These are phyloP conservation scores for Eurystomus glaucurus DNA, from an alignment of 2,797 vertebrate species.

Conservation along the genomic window DNA sequence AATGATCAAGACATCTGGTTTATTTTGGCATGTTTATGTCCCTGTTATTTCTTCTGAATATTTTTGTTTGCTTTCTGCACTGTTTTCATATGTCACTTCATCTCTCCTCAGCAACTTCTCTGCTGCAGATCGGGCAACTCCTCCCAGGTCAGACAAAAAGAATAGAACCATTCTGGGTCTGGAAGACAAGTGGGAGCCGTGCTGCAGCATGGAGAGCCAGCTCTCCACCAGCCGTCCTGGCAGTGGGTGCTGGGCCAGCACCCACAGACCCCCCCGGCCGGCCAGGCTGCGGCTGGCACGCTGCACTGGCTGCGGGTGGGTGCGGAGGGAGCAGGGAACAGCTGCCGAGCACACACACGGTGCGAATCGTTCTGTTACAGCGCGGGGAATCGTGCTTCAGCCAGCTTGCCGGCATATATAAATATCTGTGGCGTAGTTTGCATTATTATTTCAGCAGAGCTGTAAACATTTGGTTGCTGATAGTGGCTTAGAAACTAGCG, in stretches of 20 bases:
- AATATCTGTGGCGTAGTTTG: constrained; percentile 80
- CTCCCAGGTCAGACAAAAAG: background rate
- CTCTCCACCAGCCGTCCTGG: background rate
- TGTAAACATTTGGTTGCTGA: constrained; percentile 77
- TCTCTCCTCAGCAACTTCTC: background rate
- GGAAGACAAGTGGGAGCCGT: fast-evolving
- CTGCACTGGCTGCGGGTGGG: background rate
- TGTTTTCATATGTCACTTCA: background rate
- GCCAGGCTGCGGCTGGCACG: background rate
- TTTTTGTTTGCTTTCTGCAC: constrained; percentile 25
- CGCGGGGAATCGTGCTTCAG: background rate
- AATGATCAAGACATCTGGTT: constrained; percentile 23
- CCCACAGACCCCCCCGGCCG: background rate
- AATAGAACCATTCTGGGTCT: background rate
- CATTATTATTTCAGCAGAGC: constrained; percentile 78
- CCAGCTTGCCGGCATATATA: constrained; percentile 12
- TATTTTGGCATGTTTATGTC: constrained; percentile 37
- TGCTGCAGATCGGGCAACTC: fast-evolving
- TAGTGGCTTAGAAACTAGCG: constrained; percentile 70
- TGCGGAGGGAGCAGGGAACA: background rate
- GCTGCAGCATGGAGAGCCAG: background rate
- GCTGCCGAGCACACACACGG: background rate
- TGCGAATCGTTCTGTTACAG: background rate
- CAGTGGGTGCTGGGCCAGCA: background rate
- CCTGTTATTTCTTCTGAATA: background rate